These are phyloP conservation scores for Chaetodon trifascialis DNA, from an alignment of 2,113 vertebrate species.

Conservation along the genomic window DNA sequence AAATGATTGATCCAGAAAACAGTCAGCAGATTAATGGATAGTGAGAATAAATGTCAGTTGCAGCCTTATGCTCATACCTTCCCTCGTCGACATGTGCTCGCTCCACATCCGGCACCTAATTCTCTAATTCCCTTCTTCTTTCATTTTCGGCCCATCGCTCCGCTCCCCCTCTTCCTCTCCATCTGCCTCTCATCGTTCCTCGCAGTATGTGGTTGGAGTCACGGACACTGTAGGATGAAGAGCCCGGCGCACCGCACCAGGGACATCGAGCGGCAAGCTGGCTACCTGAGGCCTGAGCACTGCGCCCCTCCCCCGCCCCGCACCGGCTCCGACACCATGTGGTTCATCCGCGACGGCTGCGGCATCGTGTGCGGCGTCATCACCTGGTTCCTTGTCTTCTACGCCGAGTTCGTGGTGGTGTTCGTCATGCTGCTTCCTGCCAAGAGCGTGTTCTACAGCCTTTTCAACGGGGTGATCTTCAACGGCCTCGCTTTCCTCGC, in stretches of 20 bases:
- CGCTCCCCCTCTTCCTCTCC: constrained; percentile 29
- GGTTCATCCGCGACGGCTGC: constrained; percentile 98
- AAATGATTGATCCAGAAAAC: not conserved
- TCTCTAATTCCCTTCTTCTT: constrained; percentile 20
- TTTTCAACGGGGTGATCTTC: constrained; percentile 93
- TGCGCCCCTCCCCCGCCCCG: constrained; percentile 90
- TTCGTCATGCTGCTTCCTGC: constrained; percentile 96
- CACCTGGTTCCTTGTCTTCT: constrained; percentile 97
- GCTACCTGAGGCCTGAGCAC: constrained; percentile 95
- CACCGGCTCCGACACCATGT: constrained; percentile 87
- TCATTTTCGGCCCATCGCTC: constrained; percentile 24
- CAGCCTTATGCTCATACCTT: not conserved
- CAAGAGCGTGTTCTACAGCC: constrained; percentile 90
- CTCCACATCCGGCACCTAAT: not conserved
- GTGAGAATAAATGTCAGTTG: not conserved
- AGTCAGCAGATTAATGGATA: not conserved
- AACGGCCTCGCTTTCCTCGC: constrained; percentile 94
- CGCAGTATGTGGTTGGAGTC: constrained; percentile 88
- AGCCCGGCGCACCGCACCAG: constrained; percentile 90
- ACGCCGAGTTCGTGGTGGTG: constrained; percentile 97
- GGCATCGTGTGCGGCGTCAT: constrained; percentile 95
- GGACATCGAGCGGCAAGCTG: constrained; percentile 96
- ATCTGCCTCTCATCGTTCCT: not conserved
- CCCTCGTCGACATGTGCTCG: not conserved
- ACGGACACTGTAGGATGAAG: constrained; percentile 89